These are phyloP conservation scores for Chymomyza amoena DNA, from an alignment of 2,888 invertebrate genomes.

Conservation along the genomic window DNA sequence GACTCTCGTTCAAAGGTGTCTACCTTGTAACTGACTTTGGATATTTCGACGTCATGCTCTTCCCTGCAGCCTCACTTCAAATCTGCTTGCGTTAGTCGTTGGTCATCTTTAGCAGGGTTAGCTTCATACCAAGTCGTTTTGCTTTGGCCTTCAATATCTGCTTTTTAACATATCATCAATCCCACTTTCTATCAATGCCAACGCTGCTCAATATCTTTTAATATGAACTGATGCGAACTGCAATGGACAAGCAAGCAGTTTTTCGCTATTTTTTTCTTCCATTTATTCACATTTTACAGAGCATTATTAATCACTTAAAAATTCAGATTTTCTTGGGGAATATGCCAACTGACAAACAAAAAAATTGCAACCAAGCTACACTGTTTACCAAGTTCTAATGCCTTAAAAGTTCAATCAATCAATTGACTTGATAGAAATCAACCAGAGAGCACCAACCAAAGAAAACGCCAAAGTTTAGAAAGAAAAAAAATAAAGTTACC, in stretches of 20 bases:
- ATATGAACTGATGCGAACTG: neutral
- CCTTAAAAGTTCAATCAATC: slow-evolving; percentile 58
- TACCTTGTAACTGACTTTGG: too few species aligned
- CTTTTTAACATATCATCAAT: too few species aligned
- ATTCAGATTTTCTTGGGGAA: neutral
- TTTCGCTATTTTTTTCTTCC: neutral
- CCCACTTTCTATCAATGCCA: too few species aligned
- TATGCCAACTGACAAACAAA: neutral
- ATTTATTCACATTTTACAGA: neutral
- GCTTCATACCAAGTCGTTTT: too few species aligned
- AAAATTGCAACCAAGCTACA: neutral
- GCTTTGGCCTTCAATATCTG: too few species aligned
- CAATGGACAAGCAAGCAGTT: neutral
- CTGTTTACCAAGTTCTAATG: neutral
- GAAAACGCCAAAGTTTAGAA: neutral
- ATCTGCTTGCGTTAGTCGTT: too few species aligned
- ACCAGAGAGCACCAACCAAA: slow-evolving; percentile 27
- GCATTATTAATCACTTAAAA: neutral
- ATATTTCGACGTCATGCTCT: too few species aligned
- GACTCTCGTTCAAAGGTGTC: too few species aligned
- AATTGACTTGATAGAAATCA: slow-evolving; percentile 60
- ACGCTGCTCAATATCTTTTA: too few species aligned
- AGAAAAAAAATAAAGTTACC: neutral
- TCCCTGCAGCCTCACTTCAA: too few species aligned
- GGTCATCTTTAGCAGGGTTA: too few species aligned